A percentile compares a stretch with the other conserved stretches of the same genome.
These are phyloP conservation scores for Micronisus gabar DNA, from an alignment of 2,113 vertebrate genomes.

Conservation along the genomic window DNA sequence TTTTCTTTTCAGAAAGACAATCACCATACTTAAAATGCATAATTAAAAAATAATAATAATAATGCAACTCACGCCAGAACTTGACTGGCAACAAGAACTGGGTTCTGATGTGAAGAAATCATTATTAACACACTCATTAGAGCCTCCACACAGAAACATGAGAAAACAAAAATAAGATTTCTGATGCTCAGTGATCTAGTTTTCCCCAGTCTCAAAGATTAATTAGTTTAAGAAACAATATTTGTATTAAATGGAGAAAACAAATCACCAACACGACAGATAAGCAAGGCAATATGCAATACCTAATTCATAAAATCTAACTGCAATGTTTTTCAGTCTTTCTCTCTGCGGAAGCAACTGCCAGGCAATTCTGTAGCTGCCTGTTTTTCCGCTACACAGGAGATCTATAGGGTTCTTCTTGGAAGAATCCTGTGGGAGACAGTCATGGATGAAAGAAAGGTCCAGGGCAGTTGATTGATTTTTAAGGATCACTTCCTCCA, in stretches of 20 bases:
- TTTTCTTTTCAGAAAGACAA: slow-evolving; percentile 16
- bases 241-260: slow-evolving; percentile 4
- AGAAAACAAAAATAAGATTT: slow-evolving; percentile 24
- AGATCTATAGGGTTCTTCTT: neutral
- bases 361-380: neutral
- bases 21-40: neutral
- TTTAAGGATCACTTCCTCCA: neutral
- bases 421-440: neutral
- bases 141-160: neutral
- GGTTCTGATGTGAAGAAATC: slow-evolving; percentile 21
- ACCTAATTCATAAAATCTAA: neutral
- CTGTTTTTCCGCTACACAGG: neutral
- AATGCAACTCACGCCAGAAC: neutral
- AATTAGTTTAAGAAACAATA: slow-evolving; percentile 31
- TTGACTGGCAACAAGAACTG: slow-evolving; percentile 15
- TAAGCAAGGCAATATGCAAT: neutral
- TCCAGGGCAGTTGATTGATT: neutral
- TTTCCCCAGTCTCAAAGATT: neutral
- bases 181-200: neutral
- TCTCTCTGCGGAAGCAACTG: neutral
- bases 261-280: neutral
- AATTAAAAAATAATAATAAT: slow-evolving; percentile 14
- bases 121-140: slow-evolving; percentile 28
- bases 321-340: neutral
- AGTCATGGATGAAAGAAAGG: neutral